Percentiles rank a stretch among this genome's conserved stretches.
These are phyloP conservation scores for Neoniphon sammara DNA, from an alignment of 2,797 vertebrate genomes.

Conservation along the genomic window DNA sequence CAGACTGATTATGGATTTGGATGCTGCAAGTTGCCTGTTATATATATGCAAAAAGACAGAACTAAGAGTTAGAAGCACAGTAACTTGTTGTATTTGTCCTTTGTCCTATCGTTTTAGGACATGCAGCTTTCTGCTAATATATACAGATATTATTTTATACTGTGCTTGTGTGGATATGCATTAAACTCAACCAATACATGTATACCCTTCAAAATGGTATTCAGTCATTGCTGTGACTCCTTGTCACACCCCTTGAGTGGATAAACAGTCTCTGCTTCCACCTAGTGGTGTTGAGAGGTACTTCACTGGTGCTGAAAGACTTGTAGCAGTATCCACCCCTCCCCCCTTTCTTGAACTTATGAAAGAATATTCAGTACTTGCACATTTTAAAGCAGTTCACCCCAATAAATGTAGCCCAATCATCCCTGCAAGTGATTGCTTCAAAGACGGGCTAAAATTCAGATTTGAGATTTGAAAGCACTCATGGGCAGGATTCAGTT, in stretches of 20 bases:
- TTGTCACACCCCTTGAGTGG: slow-evolving; percentile 46
- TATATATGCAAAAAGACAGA: slow-evolving; percentile 16
- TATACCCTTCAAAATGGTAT: slow-evolving; percentile 60
- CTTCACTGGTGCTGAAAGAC: slow-evolving; percentile 22
- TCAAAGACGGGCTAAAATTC: slow-evolving; percentile 51
- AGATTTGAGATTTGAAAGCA: slow-evolving; percentile 49
- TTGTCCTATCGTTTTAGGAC: too few relatives aligned
- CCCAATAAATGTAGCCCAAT: slow-evolving; percentile 44
- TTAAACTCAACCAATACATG: slow-evolving; percentile 65
- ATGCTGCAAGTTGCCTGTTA: slow-evolving; percentile 40
- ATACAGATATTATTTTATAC: slow-evolving; percentile 59
- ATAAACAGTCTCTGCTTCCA: slow-evolving; percentile 79
- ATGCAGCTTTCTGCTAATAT: slow-evolving; percentile 18
- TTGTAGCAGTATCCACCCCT: slow-evolving; percentile 14
- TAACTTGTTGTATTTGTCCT: background rate
- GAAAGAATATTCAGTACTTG: slow-evolving; percentile 37
- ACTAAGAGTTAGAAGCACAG: background rate
- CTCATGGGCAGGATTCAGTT: slow-evolving; percentile 48
- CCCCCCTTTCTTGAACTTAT: slow-evolving; percentile 27
- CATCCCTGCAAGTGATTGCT: slow-evolving; percentile 31
- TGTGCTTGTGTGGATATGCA: slow-evolving; percentile 43
- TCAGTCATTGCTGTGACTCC: slow-evolving; percentile 68
- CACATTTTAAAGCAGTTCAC: slow-evolving; percentile 25
- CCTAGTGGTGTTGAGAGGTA: slow-evolving; percentile 54
- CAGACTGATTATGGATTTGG: slow-evolving; percentile 40